phyloP scores from a whole-genome alignment of 2,888 invertebrate species.

The Scelioninae gen. 2 region DNA sequence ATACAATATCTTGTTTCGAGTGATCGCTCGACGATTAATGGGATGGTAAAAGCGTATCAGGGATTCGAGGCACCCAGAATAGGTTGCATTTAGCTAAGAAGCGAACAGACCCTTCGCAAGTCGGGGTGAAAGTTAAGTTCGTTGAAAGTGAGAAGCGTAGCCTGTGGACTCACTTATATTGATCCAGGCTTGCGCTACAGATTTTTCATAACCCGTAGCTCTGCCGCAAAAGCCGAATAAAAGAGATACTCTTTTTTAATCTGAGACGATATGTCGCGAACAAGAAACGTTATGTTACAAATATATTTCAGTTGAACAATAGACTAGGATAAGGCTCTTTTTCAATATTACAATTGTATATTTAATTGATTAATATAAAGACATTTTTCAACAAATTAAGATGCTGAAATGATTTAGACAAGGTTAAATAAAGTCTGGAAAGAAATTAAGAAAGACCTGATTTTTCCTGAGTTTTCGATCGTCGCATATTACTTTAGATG shows the following conservation, averaged over 20 bases:
- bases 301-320: no score
- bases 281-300: no score
- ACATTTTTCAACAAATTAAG: no score
- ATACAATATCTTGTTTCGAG: slow-evolving; percentile 18
- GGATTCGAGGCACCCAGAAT: neutral
- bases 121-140: slow-evolving; percentile 41
- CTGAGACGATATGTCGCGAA: neutral
- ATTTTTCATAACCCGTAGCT: slow-evolving; percentile 37
- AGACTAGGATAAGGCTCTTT: no score
- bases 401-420: no score
- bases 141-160: slow-evolving; percentile 49
- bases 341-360: no score
- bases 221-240: slow-evolving; percentile 25
- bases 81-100: slow-evolving; percentile 3
- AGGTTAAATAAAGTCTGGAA: no score
- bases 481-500: no score
- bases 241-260: slow-evolving; percentile 17
- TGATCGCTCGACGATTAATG: slow-evolving; percentile 9
- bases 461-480: no score
- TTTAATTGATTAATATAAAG: no score
- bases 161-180: slow-evolving; percentile 33
- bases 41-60: neutral
- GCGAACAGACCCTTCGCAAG: slow-evolving; percentile 10
- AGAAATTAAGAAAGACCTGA: no score
- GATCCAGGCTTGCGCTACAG: slow-evolving; percentile 34